Percentiles rank a stretch among this genome's conserved stretches.
Evolutionary conservation across 2,888 invertebrate genomes (phyloP).

Genomic region (Andricus curvator): DNA sequence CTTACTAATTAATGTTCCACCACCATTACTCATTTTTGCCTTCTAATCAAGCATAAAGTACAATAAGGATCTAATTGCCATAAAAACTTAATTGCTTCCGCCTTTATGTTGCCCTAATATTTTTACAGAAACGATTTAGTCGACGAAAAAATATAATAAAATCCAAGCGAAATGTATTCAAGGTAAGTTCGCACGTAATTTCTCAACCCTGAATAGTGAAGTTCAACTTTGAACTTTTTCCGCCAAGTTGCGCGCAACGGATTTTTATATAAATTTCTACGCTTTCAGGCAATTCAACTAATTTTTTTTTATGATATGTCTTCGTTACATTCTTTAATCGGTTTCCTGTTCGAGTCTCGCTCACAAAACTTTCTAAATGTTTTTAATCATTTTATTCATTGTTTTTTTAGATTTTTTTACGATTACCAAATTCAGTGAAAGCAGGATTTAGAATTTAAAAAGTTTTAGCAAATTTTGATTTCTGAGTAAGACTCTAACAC

Average conservation of each 20-base stretch:
- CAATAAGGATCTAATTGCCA: not conserved
- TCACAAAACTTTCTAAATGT: constrained; percentile 58
- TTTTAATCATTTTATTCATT: not conserved
- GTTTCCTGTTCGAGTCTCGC: constrained; percentile 69
- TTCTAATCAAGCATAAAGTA: not conserved
- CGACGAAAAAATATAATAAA: not conserved
- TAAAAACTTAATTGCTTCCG: constrained; percentile 3
- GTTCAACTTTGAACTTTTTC: constrained; percentile 15
- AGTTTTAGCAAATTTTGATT: constrained; percentile 43
- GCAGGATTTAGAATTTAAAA: constrained; percentile 19
- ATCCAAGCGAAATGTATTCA: not conserved
- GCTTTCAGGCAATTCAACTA: constrained; percentile 76
- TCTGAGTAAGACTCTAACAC: constrained; percentile 68
- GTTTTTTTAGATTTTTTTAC: constrained; percentile 15
- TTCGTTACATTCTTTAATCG: constrained; percentile 74
- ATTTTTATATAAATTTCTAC: constrained; percentile 72
- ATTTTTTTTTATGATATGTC: constrained; percentile 75
- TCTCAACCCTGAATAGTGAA: not conserved
- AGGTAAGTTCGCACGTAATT: constrained; percentile 15
- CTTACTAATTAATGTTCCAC: not conserved
- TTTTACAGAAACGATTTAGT: constrained; percentile 13
- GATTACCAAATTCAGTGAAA: constrained; percentile 11
- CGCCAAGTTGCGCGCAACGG: constrained; percentile 72
- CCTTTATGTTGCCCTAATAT: not conserved
- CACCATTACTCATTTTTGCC: not conserved